Conservation (phyloP, 2,888 invertebrate species). For the Synergus umbraculus region DNA sequence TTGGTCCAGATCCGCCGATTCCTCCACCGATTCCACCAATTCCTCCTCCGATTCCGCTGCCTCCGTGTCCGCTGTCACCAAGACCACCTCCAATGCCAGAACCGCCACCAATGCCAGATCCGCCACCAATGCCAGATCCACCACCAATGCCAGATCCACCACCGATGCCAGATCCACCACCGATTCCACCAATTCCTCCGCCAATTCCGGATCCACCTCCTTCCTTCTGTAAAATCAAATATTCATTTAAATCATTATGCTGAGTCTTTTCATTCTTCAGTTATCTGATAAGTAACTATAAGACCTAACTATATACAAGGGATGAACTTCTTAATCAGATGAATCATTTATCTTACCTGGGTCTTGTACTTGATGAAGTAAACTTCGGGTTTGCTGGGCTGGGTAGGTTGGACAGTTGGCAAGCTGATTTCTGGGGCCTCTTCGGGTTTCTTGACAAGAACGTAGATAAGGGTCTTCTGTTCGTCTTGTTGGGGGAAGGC, state of each 20-base stretch:
- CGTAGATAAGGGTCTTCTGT: slow-evolving; percentile 93
- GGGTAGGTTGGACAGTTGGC: slow-evolving; percentile 88
- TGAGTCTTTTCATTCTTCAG: not conserved
- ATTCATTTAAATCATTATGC: not conserved
- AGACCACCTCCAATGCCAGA: slow-evolving; percentile 65
- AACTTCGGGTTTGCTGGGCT: slow-evolving; percentile 92
- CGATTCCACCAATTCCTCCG: slow-evolving; percentile 59
- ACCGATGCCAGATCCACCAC: slow-evolving; percentile 57
- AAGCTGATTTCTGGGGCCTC: slow-evolving; percentile 89
- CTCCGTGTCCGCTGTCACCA: slow-evolving; percentile 63
- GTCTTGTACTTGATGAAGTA: slow-evolving; percentile 93
- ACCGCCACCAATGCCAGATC: slow-evolving; percentile 65
- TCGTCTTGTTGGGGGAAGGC: slow-evolving; percentile 87
- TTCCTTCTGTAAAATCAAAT: slow-evolving; percentile 65
- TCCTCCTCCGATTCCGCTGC: slow-evolving; percentile 63
- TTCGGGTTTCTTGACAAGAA: slow-evolving; percentile 92
- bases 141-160: too few species aligned
- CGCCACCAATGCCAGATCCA: slow-evolving; percentile 58
- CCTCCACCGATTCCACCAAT: slow-evolving; percentile 68
- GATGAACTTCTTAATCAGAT: not conserved
- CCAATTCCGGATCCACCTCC: slow-evolving; percentile 54
- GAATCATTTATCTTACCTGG: slow-evolving; percentile 75
- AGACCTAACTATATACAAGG: too few species aligned
- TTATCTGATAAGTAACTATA: not conserved
- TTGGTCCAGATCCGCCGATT: slow-evolving; percentile 68